Percentiles rank a stretch among this genome's conserved stretches.
These are phyloP conservation scores for Magallana nippona DNA, from an alignment of 2,888 invertebrate species.

Conservation along the genomic window DNA sequence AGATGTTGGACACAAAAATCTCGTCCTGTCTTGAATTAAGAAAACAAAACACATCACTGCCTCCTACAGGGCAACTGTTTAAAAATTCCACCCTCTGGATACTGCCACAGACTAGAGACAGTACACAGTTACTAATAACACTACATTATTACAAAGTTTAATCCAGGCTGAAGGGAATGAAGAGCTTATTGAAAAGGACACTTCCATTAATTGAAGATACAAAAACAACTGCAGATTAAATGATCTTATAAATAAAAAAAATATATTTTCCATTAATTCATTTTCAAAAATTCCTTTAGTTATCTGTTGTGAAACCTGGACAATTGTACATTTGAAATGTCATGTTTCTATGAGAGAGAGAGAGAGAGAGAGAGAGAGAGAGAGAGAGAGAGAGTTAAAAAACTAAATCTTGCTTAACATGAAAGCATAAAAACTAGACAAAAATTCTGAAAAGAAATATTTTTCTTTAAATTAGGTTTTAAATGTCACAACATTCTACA, in stretches of 20 bases:
- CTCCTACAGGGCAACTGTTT: slow-evolving; percentile 19
- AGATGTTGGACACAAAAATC: slow-evolving; percentile 16
- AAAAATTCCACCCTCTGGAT: slow-evolving; percentile 16
- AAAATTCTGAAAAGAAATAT: not conserved
- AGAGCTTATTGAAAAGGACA: too few species aligned
- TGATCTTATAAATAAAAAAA: too few species aligned
- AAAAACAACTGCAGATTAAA: not conserved
- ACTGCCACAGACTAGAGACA: not conserved
- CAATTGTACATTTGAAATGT: too few species aligned
- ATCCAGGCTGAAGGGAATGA: too few species aligned
- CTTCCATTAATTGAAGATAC: not conserved
- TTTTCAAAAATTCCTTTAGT: too few species aligned
- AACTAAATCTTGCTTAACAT: not conserved
- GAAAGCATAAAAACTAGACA: not conserved
- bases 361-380: not conserved
- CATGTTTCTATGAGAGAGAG: too few species aligned
- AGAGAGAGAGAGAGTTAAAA: not conserved
- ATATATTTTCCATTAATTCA: too few species aligned
- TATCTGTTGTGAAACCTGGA: too few species aligned
- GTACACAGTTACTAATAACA: not conserved
- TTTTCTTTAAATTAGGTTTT: not conserved
- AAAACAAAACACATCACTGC: slow-evolving; percentile 27
- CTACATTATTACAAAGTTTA: not conserved
- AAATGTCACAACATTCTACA: not conserved
- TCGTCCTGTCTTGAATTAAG: slow-evolving; percentile 27